Conservation (phyloP, 1,140 invertebrate genomes). For the Periplaneta americana region DNA sequence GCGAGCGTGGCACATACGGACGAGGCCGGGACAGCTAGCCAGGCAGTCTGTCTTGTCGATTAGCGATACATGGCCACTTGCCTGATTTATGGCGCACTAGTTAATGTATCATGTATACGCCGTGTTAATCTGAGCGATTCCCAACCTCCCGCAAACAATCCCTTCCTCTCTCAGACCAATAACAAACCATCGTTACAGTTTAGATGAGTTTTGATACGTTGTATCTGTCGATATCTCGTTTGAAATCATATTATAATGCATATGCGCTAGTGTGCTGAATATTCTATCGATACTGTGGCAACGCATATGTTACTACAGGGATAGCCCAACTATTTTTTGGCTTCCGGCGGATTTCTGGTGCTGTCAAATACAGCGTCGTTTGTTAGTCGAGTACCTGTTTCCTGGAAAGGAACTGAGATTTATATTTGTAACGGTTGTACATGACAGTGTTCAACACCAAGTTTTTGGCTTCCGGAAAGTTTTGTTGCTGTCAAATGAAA, state of each 20-base stretch:
- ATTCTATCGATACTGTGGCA: not conserved
- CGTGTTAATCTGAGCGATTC: not conserved
- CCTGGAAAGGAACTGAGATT: too few species aligned
- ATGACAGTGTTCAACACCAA: too few species aligned
- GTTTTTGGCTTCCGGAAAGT: too few species aligned
- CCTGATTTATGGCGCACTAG: not conserved
- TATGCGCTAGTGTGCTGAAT: too few species aligned
- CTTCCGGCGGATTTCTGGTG: not conserved
- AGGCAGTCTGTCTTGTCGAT: not conserved
- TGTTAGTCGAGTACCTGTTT: too few species aligned
- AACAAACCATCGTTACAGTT: not conserved
- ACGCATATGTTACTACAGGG: not conserved
- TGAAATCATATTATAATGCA: not conserved
- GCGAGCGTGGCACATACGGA: not conserved
- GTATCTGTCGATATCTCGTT: not conserved
- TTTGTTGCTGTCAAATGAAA: too few species aligned
- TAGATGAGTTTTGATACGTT: not conserved
- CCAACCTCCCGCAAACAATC: not conserved
- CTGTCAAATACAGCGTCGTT: too few species aligned
- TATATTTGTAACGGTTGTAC: too few species aligned
- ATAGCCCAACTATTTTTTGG: not conserved
- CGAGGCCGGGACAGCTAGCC: not conserved
- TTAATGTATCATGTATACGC: not conserved
- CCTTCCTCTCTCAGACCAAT: not conserved
- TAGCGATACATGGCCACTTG: not conserved